These are phyloP conservation scores for Zootermopsis nevadensis DNA, from an alignment of 2,888 invertebrate genomes.

Conservation along the genomic window DNA sequence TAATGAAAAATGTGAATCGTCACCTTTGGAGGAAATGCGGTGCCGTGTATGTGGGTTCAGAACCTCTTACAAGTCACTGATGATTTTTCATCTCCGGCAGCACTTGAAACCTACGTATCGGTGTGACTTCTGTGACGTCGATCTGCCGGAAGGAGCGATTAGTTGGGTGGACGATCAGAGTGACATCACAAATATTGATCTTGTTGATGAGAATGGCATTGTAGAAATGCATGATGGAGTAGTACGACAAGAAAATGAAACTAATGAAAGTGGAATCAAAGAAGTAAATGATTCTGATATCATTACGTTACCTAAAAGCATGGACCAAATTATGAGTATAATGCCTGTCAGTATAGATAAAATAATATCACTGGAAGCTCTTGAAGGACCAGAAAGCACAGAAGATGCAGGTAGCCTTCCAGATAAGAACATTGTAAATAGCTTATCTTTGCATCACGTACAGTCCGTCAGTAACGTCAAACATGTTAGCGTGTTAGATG, in stretches of 20 bases:
- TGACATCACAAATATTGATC: not conserved
- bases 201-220: not conserved
- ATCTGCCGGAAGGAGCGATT: not conserved
- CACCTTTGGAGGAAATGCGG: not conserved
- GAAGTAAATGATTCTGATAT: not conserved
- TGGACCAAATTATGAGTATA: not conserved
- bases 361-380: not conserved
- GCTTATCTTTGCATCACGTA: not conserved
- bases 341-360: not conserved
- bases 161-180: not conserved
- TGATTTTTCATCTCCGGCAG: conserved; percentile 39
- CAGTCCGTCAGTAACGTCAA: not conserved
- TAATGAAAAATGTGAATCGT: not conserved
- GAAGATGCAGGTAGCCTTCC: not conserved
- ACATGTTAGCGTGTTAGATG: not conserved
- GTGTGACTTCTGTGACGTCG: conserved; percentile 39
- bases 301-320: not conserved
- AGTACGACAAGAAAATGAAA: not conserved
- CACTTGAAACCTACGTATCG: conserved; percentile 31
- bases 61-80: conserved; percentile 31
- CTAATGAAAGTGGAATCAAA: not conserved
- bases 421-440: not conserved
- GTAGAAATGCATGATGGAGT: not conserved
- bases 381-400: not conserved
- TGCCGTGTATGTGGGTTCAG: conserved; percentile 37